Base-by-base conservation (phyloP, 2,888 invertebrate species). In the Volucella inanis region DNA sequence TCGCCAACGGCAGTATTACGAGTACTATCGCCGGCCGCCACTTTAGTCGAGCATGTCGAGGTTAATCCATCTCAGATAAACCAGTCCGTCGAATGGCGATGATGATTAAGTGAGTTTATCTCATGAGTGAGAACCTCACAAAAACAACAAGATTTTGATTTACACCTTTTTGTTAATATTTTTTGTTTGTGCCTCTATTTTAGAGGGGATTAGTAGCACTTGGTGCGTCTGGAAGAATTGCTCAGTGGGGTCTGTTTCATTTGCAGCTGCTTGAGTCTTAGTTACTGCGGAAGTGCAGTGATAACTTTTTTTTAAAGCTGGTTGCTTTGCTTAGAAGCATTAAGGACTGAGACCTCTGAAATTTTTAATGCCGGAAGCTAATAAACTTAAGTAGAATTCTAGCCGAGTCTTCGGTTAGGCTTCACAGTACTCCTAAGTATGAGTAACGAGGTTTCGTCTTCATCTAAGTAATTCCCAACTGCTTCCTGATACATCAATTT, bases 21-120 rank as follows among this genome's bases (percentile, higher is more conserved):
- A 10, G 52, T 52, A 14, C 14, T 52, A 14, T 52, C 14, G 45
- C 57, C 45, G 31, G 43, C 59, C 14, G 59, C 54, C 22, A 39
- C 41, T 15, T 15, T 47, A 41, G 50, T 43, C 18, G 39, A 22
- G 43, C 50, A 68, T 41, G 71, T 85, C 64, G 68, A 72, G 80
- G 76, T 72, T 77, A 81, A 80, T 81, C 85, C 80, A 52, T 81
- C 52, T 76, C 39, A 72, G 67, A 71, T 72, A 76, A 71, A 57
- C 12, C 47, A 47, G 57, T 45, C 18, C 65, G 52, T 43, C 22
- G 12, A 10, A 31, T 10, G 31, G 62, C 47, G n/a, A 62, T 72
- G 57, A 72, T 80, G 74, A 84, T 75, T 72, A 71, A 72, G 22
- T 57, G 67, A 3, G 67, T 18, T 65, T 41, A 65, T 65, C 39